Base-by-base conservation (phyloP, 2,113 vertebrate species). In the Chroicocephalus ridibundus region DNA sequence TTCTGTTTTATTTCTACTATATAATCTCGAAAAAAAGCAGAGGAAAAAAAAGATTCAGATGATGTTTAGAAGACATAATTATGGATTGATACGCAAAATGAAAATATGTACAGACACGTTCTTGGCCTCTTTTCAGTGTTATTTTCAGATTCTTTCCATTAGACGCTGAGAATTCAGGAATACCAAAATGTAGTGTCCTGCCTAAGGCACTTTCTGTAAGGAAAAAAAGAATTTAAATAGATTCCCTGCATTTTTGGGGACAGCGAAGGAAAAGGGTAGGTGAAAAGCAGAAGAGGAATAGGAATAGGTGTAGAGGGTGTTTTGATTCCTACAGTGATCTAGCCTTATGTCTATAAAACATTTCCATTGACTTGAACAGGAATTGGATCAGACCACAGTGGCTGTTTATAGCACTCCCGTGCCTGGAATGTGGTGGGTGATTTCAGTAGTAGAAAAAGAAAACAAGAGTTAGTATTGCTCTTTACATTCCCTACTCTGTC, bases 1-100 rank as follows among this genome's bases (percentile, higher is more conserved):
- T 83, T 72, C 68, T 82, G 25, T 66, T 96, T 92, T 58, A 78
- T 82, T 97, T 96, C 69, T 94, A n/a, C 82, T 71, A 80, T 40
- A 71, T 47, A 92, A 52, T 65, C 84, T 14, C 47, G 40, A 79
- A 86, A 86, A 40, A 15, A 84, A 36, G 9, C 27, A n/a, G 11
- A 34, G 22, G 19, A 24, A 22, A 11, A 25, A 31, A 26, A 84
- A n/a, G 25, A 32, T 65, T 85, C 17, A 24, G 5, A 71, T 68
- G 13, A 36, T 74, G n/a, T 79, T 95, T 96, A 60, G n/a, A 64
- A 91, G 58, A 57, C 13, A 22, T 46, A 46, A 46, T 77, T 64
- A 91, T 46, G 25, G 52, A 81, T 38, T 93, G 58, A 94, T 71
- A 61, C 55, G 54, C 15, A 38, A 80, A 81, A 83, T 61, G 11